Percentiles rank a stretch among this genome's conserved stretches.
These are phyloP conservation scores for Tetragonisca angustula DNA, from an alignment of 2,888 invertebrate species.

Conservation along the genomic window DNA sequence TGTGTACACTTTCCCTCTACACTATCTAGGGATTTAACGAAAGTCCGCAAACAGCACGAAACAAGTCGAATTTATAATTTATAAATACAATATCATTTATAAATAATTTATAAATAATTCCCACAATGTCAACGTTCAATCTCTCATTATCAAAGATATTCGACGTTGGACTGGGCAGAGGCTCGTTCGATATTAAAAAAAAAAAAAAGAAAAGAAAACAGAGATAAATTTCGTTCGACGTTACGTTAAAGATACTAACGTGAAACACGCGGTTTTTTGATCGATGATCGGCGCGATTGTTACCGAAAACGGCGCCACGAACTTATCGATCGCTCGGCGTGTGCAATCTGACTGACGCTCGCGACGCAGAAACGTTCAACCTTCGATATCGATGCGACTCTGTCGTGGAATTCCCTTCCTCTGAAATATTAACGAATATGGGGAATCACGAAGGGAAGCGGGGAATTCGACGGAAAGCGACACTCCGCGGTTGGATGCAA, in stretches of 20 bases:
- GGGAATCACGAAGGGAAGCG: constrained; percentile 1
- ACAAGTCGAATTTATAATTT: too few species aligned
- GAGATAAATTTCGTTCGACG: too few species aligned
- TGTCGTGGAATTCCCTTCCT: too few species aligned
- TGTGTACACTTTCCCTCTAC: not conserved
- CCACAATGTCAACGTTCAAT: too few species aligned
- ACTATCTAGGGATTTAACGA: not conserved
- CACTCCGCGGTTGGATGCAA: constrained; percentile 19
- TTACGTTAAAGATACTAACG: too few species aligned
- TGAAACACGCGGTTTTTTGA: not conserved
- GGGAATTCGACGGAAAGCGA: constrained; percentile 18
- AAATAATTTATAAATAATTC: too few species aligned
- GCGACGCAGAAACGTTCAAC: not conserved
- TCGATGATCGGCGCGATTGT: not conserved
- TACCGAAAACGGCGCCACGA: not conserved
- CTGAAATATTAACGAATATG: not conserved
- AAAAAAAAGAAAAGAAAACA: too few species aligned
- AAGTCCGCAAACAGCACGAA: not conserved
- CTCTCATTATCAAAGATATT: too few species aligned
- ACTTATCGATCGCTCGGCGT: not conserved
- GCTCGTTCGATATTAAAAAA: too few species aligned
- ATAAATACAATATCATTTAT: too few species aligned
- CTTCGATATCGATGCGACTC: not conserved
- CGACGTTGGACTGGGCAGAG: too few species aligned
- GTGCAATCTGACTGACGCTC: not conserved